Percentiles rank a stretch among this genome's conserved stretches.
phyloP scores from a whole-genome alignment of 2,797 vertebrate genomes.

The Decapterus maruadsi region DNA sequence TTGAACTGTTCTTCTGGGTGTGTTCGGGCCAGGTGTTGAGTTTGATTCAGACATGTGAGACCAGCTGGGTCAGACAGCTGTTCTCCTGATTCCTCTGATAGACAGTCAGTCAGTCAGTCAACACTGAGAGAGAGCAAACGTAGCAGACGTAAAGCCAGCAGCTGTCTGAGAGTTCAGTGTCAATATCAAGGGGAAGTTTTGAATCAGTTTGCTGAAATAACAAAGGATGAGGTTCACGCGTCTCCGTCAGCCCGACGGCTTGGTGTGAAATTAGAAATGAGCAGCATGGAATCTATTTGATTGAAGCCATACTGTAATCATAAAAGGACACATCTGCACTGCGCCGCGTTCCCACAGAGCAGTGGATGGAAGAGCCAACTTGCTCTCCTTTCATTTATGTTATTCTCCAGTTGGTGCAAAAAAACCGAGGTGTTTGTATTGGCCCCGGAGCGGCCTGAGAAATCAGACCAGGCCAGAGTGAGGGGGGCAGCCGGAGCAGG shows the following conservation, averaged over 20 bases:
- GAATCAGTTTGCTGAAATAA: conserved; percentile 49
- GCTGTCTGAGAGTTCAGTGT: conserved; percentile 46
- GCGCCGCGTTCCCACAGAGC: conserved; percentile 58
- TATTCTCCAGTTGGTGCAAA: conserved; percentile 57
- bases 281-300: conserved; percentile 38
- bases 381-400: conserved; percentile 57
- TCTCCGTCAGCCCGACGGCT: conserved; percentile 27
- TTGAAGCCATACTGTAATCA: conserved; percentile 35
- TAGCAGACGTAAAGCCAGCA: conserved; percentile 35
- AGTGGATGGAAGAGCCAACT: conserved; percentile 56
- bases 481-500: conserved; percentile 36
- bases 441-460: conserved; percentile 61
- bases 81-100: conserved; percentile 30
- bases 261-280: conserved; percentile 59
- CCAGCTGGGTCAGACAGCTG: conserved; percentile 72
- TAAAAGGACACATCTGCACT: conserved; percentile 46
- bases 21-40: conserved; percentile 55
- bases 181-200: conserved; percentile 49
- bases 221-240: conserved; percentile 26
- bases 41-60: conserved; percentile 31
- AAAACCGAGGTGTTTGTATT: conserved; percentile 74
- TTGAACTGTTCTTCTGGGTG: conserved; percentile 33
- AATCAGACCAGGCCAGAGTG: conserved; percentile 33
- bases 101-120: background rate
- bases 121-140: conserved; percentile 16